Percentiles rank a stretch among this genome's conserved stretches.
Conservation (phyloP, 1,140 invertebrate species). For the Nasonia longicornis region DNA sequence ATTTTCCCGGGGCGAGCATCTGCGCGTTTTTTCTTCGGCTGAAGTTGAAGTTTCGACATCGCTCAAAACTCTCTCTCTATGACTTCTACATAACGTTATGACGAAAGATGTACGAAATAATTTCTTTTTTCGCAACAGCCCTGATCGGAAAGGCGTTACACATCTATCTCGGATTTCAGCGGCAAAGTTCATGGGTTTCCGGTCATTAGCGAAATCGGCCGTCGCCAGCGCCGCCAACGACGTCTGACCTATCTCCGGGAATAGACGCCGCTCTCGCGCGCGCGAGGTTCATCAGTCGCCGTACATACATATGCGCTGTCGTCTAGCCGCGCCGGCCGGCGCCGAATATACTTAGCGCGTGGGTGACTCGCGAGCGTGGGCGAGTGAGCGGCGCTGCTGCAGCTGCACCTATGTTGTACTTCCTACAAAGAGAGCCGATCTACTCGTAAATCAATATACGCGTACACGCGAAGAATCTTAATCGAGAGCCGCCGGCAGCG, state of each 20-base stretch:
- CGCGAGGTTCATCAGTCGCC: neutral
- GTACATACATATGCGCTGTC: neutral
- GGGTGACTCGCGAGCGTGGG: neutral
- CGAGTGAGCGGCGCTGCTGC: neutral
- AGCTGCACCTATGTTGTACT: neutral
- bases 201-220: slow-evolving; percentile 42
- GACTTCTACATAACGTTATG: no score
- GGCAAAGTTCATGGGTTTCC: slow-evolving; percentile 41
- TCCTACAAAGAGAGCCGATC: neutral
- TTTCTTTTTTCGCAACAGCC: no score
- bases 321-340: slow-evolving; percentile 25
- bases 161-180: slow-evolving; percentile 32
- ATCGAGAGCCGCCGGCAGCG: no score
- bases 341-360: slow-evolving; percentile 33
- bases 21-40: neutral
- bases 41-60: no score
- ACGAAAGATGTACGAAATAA: no score
- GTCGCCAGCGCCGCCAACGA: neutral
- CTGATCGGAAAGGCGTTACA: neutral
- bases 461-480: neutral
- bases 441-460: neutral
- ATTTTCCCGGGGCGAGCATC: neutral
- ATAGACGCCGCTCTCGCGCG: neutral
- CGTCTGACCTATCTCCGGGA: slow-evolving; percentile 37
- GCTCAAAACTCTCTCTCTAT: no score